Base-by-base conservation (phyloP, 2,113 vertebrate genomes). In the Hypomesus transpacificus region DNA sequence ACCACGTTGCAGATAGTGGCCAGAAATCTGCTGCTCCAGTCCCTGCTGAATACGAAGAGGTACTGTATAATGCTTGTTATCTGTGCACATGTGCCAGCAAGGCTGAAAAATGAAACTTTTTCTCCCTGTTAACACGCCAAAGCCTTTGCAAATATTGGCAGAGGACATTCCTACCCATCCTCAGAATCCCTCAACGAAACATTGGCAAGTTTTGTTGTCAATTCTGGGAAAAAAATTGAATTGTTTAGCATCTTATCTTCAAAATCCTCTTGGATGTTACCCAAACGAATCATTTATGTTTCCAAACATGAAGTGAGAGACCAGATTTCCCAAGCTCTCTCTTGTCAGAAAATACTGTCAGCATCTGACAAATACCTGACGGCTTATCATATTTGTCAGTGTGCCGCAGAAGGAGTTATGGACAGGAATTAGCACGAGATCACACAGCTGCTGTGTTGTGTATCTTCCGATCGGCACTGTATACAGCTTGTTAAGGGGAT, bases 141-240 rank as follows among this genome's bases (percentile, higher is more conserved):
- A 71, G 18, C 58, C 53, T 64, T 50, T 64, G 52, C 54, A 78
- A 68, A 74, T 71, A 61, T 74, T 64, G 67, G 18, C 54, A 59
- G 51, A 71, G 62, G 72, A 80, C 58, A 73, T 80, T 76, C 46
- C 69, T 75, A 71, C 18, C 59, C 61, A 18, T 65, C 75, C 20
- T 56, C 21, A 34, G 75, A 80, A 80, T 80, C 78, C 76, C 20
- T 16, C 70, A 57, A 69, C 82, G 75, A 72, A 66, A 66, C 68
- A 81, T 75, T 52, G 24, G 21, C 1, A 18, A 77, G 22, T n/a
- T 70, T 78, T 46, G 39, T 46, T 46, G 39, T 9, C 7, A 46
- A 11, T 13, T 46, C 9, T 13, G 39, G 39, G 39, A 9, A 7
- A 46, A 34, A 34, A 34, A 34, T 6, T 50, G 34, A 73, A 17